Conservation (phyloP, 2,797 vertebrate genomes). For the Columba guinea region DNA sequence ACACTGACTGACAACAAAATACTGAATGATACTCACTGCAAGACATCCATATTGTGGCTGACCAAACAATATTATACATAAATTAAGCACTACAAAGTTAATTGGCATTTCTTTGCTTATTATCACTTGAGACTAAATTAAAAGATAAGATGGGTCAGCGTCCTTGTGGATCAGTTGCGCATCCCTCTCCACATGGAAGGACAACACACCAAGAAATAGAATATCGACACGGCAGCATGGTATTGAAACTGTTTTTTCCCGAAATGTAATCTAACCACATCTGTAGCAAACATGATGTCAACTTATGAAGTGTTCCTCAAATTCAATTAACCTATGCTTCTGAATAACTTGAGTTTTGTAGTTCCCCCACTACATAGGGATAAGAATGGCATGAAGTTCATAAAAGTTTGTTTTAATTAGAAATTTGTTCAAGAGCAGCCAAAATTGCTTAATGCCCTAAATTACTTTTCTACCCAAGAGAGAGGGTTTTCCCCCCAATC, state of each 20-base stretch:
- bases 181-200: neutral
- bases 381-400: neutral
- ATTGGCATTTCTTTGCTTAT: neutral
- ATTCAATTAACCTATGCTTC: neutral
- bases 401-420: slow-evolving; percentile 23
- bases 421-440: neutral
- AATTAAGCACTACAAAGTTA: neutral
- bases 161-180: neutral
- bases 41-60: neutral
- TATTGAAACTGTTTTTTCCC: neutral
- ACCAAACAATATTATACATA: neutral
- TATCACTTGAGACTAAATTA: neutral
- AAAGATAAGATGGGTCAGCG: neutral
- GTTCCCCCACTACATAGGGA: neutral
- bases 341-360: neutral
- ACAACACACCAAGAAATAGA: neutral
- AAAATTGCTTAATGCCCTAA: neutral
- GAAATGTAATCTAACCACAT: neutral
- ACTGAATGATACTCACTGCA: neutral
- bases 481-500: slow-evolving; percentile 49
- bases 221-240: fast-evolving
- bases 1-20: neutral
- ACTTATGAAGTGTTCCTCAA: neutral
- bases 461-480: slow-evolving; percentile 39
- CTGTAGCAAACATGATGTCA: neutral